phyloP scores from a whole-genome alignment of 2,888 invertebrate species.

The Sarcophaga caerulescens region DNA sequence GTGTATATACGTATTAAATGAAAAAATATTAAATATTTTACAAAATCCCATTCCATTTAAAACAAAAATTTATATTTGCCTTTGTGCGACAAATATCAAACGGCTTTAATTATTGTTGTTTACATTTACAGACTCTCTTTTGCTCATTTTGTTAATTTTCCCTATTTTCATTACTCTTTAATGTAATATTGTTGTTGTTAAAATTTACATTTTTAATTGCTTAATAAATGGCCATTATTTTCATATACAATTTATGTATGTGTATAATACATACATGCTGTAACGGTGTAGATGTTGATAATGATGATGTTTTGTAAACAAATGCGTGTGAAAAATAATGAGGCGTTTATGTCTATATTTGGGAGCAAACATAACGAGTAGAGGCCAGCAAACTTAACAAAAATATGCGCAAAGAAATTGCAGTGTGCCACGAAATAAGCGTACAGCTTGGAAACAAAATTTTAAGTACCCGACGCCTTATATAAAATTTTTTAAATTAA shows the following conservation, averaged over 20 bases:
- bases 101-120: not conserved
- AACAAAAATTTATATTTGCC: too few species aligned
- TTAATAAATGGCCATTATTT: conserved; percentile 51
- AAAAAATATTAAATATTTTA: too few species aligned
- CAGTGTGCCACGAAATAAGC: too few species aligned
- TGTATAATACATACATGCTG: conserved; percentile 12
- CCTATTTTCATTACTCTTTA: not conserved
- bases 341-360: conserved; percentile 15
- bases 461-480: too few species aligned
- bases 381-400: not conserved
- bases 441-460: too few species aligned
- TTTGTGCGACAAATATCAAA: too few species aligned
- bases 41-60: too few species aligned
- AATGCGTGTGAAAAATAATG: conserved; percentile 63
- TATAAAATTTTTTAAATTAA: too few species aligned
- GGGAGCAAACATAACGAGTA: not conserved
- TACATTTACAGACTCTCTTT: too few species aligned
- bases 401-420: not conserved
- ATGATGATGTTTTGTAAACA: conserved; percentile 49
- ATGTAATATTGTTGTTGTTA: conserved; percentile 34
- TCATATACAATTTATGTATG: not conserved
- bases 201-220: conserved; percentile 43
- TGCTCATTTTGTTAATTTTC: not conserved
- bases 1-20: too few species aligned
- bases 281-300: not conserved